Percentiles rank a stretch among this genome's conserved stretches.
Conservation (phyloP, 2,797 vertebrate genomes). For the Lacerta bilineata region DNA sequence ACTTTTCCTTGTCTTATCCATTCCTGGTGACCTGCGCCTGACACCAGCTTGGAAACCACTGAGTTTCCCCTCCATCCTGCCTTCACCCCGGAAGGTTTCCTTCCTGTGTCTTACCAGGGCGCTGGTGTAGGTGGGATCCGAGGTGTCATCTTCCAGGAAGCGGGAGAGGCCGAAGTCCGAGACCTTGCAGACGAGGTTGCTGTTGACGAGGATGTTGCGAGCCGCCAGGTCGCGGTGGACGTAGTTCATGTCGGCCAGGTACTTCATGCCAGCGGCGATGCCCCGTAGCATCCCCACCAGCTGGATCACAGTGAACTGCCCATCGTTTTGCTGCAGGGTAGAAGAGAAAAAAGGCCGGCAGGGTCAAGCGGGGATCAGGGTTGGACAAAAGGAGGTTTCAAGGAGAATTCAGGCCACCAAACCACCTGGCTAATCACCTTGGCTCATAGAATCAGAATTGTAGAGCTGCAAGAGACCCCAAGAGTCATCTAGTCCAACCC, state of each 20-base stretch:
- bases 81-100: background rate
- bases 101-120: conserved; percentile 85
- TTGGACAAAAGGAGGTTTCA: no score
- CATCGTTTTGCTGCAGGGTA: conserved; percentile 91
- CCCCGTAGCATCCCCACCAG: conserved; percentile 96
- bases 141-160: conserved; percentile 95
- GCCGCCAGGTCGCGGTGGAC: conserved; percentile 96
- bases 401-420: no score
- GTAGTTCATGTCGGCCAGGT: conserved; percentile 97
- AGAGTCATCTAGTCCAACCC: no score
- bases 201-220: conserved; percentile 98
- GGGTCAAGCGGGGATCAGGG: background rate
- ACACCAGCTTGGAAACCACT: no score
- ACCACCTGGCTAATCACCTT: no score
- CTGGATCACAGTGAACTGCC: conserved; percentile 98
- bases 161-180: conserved; percentile 96
- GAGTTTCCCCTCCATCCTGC: no score
- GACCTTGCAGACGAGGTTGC: conserved; percentile 97
- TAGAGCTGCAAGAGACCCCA: no score
- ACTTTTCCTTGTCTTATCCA: no score
- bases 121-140: conserved; percentile 97
- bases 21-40: no score
- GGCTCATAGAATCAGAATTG: no score
- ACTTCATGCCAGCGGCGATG: conserved; percentile 96
- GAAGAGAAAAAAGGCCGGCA: background rate